phyloP scores from a whole-genome alignment of 2,113 vertebrate genomes.

The Sterrhoptilus dennistouni region DNA sequence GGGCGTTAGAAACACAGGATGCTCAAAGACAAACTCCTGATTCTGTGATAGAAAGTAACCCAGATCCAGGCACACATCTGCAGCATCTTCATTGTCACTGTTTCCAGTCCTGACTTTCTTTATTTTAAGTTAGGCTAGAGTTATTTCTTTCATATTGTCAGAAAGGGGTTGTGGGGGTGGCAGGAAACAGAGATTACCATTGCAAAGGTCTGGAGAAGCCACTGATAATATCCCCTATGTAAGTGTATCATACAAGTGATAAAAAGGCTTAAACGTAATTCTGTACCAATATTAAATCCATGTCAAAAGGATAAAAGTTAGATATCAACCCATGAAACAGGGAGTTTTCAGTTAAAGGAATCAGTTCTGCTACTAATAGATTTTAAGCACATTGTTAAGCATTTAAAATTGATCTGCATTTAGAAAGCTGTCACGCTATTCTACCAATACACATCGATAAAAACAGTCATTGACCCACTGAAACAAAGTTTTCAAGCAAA shows the following conservation, averaged over 20 bases:
- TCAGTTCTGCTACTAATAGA: background rate
- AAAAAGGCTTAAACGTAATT: background rate
- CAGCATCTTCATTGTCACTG: background rate
- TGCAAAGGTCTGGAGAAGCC: background rate
- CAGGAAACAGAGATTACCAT: background rate
- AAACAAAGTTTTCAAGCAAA: background rate
- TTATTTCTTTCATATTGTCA: background rate
- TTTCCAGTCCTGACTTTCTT: background rate
- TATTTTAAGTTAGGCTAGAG: background rate
- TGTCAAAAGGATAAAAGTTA: background rate
- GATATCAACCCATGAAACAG: background rate
- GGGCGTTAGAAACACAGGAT: background rate
- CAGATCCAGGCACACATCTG: background rate
- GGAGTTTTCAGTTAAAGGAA: background rate
- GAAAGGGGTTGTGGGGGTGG: accelerated
- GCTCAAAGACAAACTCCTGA: background rate
- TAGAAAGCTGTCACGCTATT: background rate
- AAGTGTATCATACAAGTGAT: background rate
- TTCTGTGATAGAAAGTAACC: background rate
- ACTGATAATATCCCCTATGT: background rate
- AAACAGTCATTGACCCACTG: background rate
- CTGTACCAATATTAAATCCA: background rate
- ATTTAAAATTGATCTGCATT: background rate
- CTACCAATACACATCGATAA: background rate
- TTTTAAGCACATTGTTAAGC: background rate